These are phyloP conservation scores for Octodon degus DNA, from an alignment of 2,113 vertebrate species.

Conservation along the genomic window DNA sequence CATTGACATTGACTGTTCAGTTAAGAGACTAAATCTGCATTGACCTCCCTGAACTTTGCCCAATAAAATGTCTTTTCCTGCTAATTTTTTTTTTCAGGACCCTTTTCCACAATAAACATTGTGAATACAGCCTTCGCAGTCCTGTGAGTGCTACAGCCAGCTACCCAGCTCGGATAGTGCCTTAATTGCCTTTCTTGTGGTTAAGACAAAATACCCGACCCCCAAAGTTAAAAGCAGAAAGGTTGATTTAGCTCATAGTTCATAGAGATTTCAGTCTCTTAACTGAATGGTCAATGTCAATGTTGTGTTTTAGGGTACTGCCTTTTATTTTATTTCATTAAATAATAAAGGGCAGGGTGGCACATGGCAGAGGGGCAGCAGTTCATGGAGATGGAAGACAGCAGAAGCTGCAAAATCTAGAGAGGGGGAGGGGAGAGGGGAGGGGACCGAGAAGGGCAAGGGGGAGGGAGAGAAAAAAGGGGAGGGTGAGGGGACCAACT, in stretches of 20 bases:
- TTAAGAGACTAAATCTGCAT: background rate
- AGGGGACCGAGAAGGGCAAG: too few species aligned
- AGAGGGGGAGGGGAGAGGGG: too few species aligned
- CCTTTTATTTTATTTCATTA: slow-evolving; percentile 38
- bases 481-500: too few species aligned
- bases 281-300: background rate
- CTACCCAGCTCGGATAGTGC: background rate
- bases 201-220: background rate
- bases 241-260: background rate
- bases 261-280: background rate
- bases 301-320: background rate
- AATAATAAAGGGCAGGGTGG: background rate
- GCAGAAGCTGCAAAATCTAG: too few species aligned
- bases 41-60: background rate
- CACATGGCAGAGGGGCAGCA: too few species aligned
- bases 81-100: background rate
- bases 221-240: too few species aligned
- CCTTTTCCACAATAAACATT: background rate
- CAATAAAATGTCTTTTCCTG: background rate
- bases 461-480: too few species aligned
- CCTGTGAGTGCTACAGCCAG: background rate
- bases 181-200: background rate
- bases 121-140: background rate
- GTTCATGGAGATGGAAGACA: too few species aligned
- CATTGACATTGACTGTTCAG: background rate